A percentile compares a stretch with the other conserved stretches of the same genome.
Conservation (phyloP, 2,888 invertebrate genomes). For the Lysandra coridon region DNA sequence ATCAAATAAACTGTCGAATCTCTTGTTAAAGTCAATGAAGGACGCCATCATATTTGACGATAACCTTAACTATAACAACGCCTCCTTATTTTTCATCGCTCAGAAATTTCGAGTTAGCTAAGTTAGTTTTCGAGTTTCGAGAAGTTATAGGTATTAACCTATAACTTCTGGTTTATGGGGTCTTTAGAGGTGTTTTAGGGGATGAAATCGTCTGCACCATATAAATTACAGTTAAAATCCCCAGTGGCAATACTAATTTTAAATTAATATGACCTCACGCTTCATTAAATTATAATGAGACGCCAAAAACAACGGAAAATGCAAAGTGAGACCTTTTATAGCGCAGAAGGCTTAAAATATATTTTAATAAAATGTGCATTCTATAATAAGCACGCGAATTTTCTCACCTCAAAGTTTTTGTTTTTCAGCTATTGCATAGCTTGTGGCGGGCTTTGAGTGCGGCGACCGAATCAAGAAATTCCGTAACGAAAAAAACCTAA, state of each 20-base stretch:
- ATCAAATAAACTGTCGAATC: too few relatives aligned
- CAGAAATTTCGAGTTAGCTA: too few relatives aligned
- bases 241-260: not conserved
- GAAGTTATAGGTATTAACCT: too few relatives aligned
- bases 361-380: not conserved
- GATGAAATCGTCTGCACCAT: not conserved
- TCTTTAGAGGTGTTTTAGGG: not conserved
- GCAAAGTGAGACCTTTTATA: slow-evolving; percentile 14
- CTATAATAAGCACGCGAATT: not conserved
- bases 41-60: too few relatives aligned
- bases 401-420: not conserved
- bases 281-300: slow-evolving; percentile 20
- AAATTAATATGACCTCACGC: slow-evolving; percentile 15
- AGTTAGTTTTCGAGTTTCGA: too few relatives aligned
- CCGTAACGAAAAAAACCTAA: too few relatives aligned
- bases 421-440: not conserved
- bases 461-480: too few relatives aligned
- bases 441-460: too few relatives aligned
- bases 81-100: too few relatives aligned
- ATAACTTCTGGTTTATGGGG: not conserved
- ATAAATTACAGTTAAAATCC: not conserved
- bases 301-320: slow-evolving; percentile 9
- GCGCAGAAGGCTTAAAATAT: not conserved
- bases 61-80: too few relatives aligned
- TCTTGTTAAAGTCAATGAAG: too few relatives aligned